Conservation (phyloP, 53 echinoderm and acorn worm genomes). For the Apostichopus leukothele region DNA sequence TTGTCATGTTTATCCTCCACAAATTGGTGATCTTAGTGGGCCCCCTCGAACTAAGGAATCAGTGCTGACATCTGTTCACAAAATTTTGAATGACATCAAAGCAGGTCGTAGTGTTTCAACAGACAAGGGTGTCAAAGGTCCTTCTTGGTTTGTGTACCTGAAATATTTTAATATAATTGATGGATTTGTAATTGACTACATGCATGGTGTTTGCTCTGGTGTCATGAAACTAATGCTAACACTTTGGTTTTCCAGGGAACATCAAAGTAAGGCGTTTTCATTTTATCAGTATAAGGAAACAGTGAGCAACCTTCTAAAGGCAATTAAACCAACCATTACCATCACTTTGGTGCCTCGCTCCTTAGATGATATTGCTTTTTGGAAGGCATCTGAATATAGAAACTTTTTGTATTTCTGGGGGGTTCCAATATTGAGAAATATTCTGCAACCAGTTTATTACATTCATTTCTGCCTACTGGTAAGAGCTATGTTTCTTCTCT, state of each 20-base stretch:
- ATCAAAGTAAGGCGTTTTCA: constrained; percentile 26
- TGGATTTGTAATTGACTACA: constrained; percentile 59
- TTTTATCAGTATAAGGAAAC: constrained; percentile 32
- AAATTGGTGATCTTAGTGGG: constrained; percentile 22
- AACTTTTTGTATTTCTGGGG: constrained; percentile 60
- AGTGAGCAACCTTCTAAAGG: constrained; percentile 24
- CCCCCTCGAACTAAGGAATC: constrained; percentile 32
- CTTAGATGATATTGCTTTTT: constrained; percentile 43
- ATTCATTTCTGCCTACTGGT: constrained; percentile 41
- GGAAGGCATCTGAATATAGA: constrained; percentile 60
- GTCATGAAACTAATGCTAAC: constrained; percentile 54
- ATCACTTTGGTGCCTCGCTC: constrained; percentile 47
- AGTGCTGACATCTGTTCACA: background rate
- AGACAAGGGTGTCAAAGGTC: constrained; percentile 51
- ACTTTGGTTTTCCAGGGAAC: constrained; percentile 33
- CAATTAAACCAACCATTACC: constrained; percentile 47
- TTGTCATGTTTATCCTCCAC: constrained; percentile 46
- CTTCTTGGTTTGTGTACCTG: constrained; percentile 50
- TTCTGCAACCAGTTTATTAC: background rate
- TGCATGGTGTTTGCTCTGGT: constrained; percentile 56
- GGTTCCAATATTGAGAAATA: constrained; percentile 41
- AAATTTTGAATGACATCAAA: constrained; percentile 29
- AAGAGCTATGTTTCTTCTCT: constrained; percentile 43
- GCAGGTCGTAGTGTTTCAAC: background rate
- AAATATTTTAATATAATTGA: constrained; percentile 36